Evolutionary conservation across 2,888 invertebrate genomes (phyloP), one percentile per base, ranked within the genome.

Genomic region (Panzeria rudis): DNA sequence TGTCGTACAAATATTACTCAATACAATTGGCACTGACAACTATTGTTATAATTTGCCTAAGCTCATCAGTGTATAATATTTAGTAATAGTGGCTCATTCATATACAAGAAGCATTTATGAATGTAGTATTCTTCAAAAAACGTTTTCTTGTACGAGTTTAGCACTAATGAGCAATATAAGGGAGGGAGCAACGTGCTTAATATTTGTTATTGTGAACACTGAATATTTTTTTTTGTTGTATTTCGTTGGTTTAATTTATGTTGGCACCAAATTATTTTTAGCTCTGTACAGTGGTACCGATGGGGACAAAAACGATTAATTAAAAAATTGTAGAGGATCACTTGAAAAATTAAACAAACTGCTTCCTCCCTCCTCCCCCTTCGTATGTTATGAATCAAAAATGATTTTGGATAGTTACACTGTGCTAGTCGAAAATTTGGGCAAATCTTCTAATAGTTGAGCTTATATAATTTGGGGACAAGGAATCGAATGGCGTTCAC

Each of bases 171-270:
- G 41, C 41, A 61, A 8, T 59, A 83, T 75, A 62, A 83, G 73
- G 83, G 83, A 83, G 68, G 83, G 78, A 69, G 83, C 78, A 79
- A 75, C 62, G 73, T 83, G 78, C 73, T 75, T 83, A 47, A 69
- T 25, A 52, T 72, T 59, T 76, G 3, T 47, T 71, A 56, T 71
- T 75, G 5, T 35, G 17, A 47, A 29, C 13, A 11, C 7, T 41
- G 35, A 41, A n/a, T n/a, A 17, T 23, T 68, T 68, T n/a, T 25
- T 17, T 32, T 25, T 17, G n/a, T n/a, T n/a, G n/a, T 59, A 11
- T 23, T 61, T 54, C 25, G 35, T 50, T 44, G 17, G 2, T 59
- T 41, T 62, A 4, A 6, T 61, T 61, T 71, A 6, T 32, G 52
- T 52, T 59, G 35, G 44, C n/a, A 76, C 56, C 56, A 47, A 56